phyloP scores from a whole-genome alignment of 2,888 invertebrate species.

The Dryadula phaetusa region DNA sequence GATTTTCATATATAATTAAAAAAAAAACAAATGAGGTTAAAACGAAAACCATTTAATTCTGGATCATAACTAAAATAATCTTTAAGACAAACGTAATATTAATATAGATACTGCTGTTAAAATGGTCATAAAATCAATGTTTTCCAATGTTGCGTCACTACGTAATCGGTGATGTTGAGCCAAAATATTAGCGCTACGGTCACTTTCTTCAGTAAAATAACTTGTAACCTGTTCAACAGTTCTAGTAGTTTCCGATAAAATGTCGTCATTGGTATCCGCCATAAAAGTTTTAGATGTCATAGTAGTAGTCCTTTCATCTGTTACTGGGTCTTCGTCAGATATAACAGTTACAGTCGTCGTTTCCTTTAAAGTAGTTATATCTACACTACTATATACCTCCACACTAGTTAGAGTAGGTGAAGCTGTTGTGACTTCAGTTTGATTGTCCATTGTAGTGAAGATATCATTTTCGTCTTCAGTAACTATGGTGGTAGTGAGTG shows the following conservation, averaged over 20 bases:
- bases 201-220: conserved; percentile 23
- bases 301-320: conserved; percentile 29
- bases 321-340: conserved; percentile 15
- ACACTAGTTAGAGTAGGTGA: conserved; percentile 20
- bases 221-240: conserved; percentile 30
- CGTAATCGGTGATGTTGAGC: conserved; percentile 43
- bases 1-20: no score
- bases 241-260: conserved; percentile 26
- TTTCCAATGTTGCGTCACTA: conserved; percentile 33
- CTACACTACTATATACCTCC: no score
- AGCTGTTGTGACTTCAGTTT: conserved; percentile 1
- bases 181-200: conserved; percentile 41
- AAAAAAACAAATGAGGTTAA: not conserved
- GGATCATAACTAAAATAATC: conserved; percentile 4
- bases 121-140: conserved; percentile 19
- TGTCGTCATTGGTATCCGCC: conserved; percentile 9
- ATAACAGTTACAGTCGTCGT: conserved; percentile 20
- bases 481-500: not conserved
- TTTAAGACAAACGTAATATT: conserved; percentile 23
- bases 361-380: conserved; percentile 20
- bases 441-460: conserved; percentile 4
- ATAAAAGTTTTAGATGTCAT: conserved; percentile 11
- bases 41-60: not conserved
- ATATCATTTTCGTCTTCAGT: conserved; percentile 1
- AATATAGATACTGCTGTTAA: conserved; percentile 27